Evolutionary conservation across 2,888 invertebrate genomes (phyloP).

Genomic region (Chrysomela aeneicollis): DNA sequence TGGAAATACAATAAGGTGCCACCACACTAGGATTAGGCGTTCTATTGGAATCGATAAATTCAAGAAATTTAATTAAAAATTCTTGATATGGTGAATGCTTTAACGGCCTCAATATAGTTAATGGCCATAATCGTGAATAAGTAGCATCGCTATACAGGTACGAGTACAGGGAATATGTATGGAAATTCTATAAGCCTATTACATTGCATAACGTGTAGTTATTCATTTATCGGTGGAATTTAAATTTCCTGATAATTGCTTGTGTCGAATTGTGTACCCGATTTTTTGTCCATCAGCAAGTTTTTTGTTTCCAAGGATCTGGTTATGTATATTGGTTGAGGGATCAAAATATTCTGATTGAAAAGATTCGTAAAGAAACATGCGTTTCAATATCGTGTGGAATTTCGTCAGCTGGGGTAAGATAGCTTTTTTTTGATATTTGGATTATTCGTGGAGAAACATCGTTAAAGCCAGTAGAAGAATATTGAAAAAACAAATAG

Average conservation of each 20-base stretch:
- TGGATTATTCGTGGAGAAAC: too few species aligned
- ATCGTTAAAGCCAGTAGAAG: too few species aligned
- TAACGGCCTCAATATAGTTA: conserved; percentile 5
- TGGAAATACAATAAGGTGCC: conserved; percentile 17
- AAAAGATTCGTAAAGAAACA: too few species aligned
- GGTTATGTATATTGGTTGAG: too few species aligned
- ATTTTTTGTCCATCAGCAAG: too few species aligned
- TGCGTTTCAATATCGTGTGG: too few species aligned
- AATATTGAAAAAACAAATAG: too few species aligned
- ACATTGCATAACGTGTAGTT: neutral
- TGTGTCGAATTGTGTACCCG: too few species aligned
- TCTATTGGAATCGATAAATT: conserved; percentile 17
- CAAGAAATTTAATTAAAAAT: conserved; percentile 17
- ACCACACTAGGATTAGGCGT: conserved; percentile 11
- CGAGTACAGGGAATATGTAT: neutral
- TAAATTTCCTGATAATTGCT: neutral
- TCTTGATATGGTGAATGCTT: conserved; percentile 16
- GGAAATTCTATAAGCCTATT: neutral
- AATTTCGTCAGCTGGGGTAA: too few species aligned
- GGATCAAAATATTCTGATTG: too few species aligned
- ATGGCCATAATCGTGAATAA: neutral
- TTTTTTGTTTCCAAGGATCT: too few species aligned
- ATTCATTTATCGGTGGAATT: neutral
- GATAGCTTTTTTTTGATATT: too few species aligned
- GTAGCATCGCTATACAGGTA: neutral